Percentiles rank a stretch among this genome's conserved stretches.
Conservation (phyloP, 2,888 invertebrate genomes). For the Bursaphelenchus okinawaensis region DNA sequence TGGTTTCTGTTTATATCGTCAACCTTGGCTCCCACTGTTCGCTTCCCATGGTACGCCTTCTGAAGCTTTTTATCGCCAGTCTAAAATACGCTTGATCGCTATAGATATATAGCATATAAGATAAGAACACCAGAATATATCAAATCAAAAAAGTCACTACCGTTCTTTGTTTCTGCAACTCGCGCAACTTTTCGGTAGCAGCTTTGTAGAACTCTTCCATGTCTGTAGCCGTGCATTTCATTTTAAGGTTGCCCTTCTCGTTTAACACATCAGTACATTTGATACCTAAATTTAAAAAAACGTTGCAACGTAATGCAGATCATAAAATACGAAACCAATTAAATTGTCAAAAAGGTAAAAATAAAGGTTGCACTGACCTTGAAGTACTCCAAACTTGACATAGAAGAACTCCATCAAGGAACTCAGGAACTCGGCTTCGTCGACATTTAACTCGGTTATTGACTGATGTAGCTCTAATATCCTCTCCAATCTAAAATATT, state of each 20-base stretch:
- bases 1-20: background rate
- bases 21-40: background rate
- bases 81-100: too few species aligned
- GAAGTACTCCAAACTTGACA: background rate
- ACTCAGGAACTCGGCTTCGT: background rate
- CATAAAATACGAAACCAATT: too few species aligned
- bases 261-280: background rate
- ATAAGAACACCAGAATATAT: too few species aligned
- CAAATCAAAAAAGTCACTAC: too few species aligned
- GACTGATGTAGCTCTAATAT: background rate
- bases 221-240: background rate
- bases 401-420: background rate
- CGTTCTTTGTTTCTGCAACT: background rate
- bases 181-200: background rate
- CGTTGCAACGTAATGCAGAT: too few species aligned
- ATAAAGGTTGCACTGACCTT: background rate
- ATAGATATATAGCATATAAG: too few species aligned
- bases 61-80: background rate
- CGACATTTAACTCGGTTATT: background rate
- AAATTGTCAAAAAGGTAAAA: too few species aligned
- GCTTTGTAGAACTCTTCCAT: background rate
- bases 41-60: background rate
- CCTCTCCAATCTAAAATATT: constrained; percentile 7
- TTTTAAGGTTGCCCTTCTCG: background rate
- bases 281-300: too few species aligned